Base-by-base conservation (phyloP, 2,113 vertebrate species). In the Gallinago jamesoni region DNA sequence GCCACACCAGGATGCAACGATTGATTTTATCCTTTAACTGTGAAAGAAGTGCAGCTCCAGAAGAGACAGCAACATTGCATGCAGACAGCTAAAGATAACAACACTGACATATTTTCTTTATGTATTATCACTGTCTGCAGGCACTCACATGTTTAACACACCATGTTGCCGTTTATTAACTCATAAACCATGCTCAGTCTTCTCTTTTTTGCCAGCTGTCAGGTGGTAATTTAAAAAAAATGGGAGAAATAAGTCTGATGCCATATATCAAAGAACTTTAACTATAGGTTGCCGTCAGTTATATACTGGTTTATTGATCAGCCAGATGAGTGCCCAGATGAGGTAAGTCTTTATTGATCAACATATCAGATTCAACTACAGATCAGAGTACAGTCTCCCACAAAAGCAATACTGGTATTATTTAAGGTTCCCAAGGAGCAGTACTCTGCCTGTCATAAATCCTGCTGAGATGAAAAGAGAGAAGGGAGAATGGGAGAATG, bases 31-130 rank as follows among this genome's bases (percentile, higher is more conserved):
- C 60, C 78, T 69, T 84, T 77, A 87, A 60, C 57, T 80, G 41
- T 53, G 73, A 85, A 87, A 94, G 70, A 79, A 57, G 16, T 27
- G 43, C 67, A 74, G n/a, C 66, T 94, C 86, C 70, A 67, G 78
- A 69, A 96, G 39, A 81, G 48, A 43, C 41, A 73, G 35, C 24
- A 43, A 52, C 33, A 88, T 63, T 67, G 70, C 62, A 92, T 12
- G 21, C 75, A 89, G 88, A 94, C 55, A 93, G 93, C 88, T 75
- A 75, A 88, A 89, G 80, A 88, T 88, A 97, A 93, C 81, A 90
- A 41, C 39, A 43, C 31, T 41, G 67, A 93, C 79, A 79, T 53
- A 48, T 76, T 94, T 87, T 57, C 79, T 93, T 93, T 81, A 75
- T 47, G 24, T 69, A 31, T 84, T 72, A 85, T 52, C 69, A 27